These are phyloP conservation scores for Drosophila testacea DNA, from an alignment of 2,888 invertebrate species.

Conservation along the genomic window DNA sequence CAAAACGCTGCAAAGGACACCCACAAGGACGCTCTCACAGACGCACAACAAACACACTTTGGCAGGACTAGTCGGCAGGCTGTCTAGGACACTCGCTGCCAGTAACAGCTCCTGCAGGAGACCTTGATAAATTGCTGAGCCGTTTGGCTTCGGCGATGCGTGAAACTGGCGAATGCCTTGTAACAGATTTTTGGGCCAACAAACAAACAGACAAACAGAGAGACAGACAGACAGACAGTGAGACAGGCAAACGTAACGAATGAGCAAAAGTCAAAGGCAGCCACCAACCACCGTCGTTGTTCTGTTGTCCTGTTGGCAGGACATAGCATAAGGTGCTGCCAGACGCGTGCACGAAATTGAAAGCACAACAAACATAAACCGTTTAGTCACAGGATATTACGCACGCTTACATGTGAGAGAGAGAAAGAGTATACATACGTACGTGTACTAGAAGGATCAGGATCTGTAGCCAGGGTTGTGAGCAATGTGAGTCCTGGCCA, in stretches of 20 bases:
- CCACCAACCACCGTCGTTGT: slow-evolving; percentile 58
- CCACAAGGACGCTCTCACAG: slow-evolving; percentile 53
- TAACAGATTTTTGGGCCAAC: slow-evolving; percentile 77
- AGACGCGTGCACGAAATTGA: slow-evolving; percentile 81
- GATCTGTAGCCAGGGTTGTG: slow-evolving; percentile 9
- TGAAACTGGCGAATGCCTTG: slow-evolving; percentile 75
- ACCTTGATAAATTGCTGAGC: slow-evolving; percentile 81
- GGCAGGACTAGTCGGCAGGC: background rate
- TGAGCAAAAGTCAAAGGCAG: slow-evolving; percentile 60
- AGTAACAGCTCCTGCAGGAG: slow-evolving; percentile 44
- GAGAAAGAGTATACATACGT: slow-evolving; percentile 24
- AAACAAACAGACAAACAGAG: slow-evolving; percentile 52
- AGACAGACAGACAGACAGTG: slow-evolving; percentile 31
- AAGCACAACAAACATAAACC: slow-evolving; percentile 85
- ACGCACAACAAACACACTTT: background rate
- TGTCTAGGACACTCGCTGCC: slow-evolving; percentile 77
- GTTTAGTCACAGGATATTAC: slow-evolving; percentile 86
- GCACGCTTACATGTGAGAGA: slow-evolving; percentile 79
- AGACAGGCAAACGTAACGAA: slow-evolving; percentile 20
- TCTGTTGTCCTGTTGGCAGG: slow-evolving; percentile 9
- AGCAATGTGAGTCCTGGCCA: slow-evolving; percentile 21
- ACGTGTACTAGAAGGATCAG: slow-evolving; percentile 13
- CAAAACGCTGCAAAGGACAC: slow-evolving; percentile 62
- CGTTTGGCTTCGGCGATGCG: slow-evolving; percentile 63
- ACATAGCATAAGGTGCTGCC: slow-evolving; percentile 48